A percentile compares a stretch with the other conserved stretches of the same genome.
phyloP scores from a whole-genome alignment of 2,113 vertebrate species.

The Podarcis raffonei region DNA sequence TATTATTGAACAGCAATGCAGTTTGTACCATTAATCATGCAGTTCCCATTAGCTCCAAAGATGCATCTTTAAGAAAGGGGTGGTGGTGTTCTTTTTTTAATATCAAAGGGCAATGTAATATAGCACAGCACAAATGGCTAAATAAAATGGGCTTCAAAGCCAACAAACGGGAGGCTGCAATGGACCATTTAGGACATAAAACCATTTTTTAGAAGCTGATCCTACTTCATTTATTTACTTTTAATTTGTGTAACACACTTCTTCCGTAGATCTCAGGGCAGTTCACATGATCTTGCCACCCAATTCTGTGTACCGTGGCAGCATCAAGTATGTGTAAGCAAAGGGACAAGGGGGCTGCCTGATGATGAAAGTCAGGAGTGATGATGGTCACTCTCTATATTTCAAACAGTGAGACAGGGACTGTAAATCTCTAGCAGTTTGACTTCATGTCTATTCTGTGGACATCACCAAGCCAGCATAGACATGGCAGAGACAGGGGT shows the following conservation, averaged over 20 bases:
- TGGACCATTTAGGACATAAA: neutral
- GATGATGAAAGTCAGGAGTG: neutral
- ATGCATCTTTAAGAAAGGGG: conserved; percentile 6
- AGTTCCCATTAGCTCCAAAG: neutral
- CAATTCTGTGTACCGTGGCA: too few species aligned
- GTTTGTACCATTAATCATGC: neutral
- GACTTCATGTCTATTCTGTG: too few species aligned
- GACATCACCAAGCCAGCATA: too few species aligned
- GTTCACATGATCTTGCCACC: neutral
- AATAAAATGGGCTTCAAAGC: neutral
- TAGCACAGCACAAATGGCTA: neutral
- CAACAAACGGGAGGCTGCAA: neutral
- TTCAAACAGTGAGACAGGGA: too few species aligned
- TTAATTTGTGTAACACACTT: neutral
- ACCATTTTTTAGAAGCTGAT: neutral
- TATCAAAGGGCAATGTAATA: neutral
- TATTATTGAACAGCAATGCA: neutral
- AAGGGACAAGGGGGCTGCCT: too few species aligned
- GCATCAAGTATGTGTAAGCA: neutral
- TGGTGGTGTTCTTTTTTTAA: neutral
- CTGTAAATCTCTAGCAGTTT: too few species aligned
- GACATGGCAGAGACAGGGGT: too few species aligned
- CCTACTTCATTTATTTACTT: neutral
- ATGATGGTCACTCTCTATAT: too few species aligned
- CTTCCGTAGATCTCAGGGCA: neutral